Evolutionary conservation across 2,113 vertebrate species (phyloP).

Genomic region (Girardinichthys multiradiatus): DNA sequence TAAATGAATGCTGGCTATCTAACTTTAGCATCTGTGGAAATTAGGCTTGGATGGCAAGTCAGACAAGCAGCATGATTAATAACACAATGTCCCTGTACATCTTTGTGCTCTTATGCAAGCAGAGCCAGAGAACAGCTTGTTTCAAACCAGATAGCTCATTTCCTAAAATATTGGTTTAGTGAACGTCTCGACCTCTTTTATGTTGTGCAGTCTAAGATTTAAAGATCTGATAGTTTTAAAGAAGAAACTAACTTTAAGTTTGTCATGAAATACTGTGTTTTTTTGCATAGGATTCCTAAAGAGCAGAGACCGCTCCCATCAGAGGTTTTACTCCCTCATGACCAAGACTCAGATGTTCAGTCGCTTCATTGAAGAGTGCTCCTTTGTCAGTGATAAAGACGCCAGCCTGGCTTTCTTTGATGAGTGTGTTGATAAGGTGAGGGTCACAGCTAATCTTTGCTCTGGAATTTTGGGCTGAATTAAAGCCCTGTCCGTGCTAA

Average conservation of each 20-base stretch:
- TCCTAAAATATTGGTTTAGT: constrained; percentile 33
- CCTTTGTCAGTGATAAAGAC: constrained; percentile 98
- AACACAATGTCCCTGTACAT: constrained; percentile 56
- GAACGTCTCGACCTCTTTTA: constrained; percentile 2
- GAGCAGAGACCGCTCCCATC: constrained; percentile 96
- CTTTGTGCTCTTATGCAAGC: constrained; percentile 67
- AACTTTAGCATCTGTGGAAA: constrained; percentile 54
- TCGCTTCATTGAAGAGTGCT: constrained; percentile 98
- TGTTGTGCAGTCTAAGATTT: background rate
- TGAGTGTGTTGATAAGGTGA: constrained; percentile 98
- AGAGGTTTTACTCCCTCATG: constrained; percentile 98
- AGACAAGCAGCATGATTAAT: constrained; percentile 61
- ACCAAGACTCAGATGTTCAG: constrained; percentile 99
- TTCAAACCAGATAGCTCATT: constrained; percentile 38
- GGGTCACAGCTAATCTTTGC: constrained; percentile 38
- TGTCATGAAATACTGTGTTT: constrained; percentile 20
- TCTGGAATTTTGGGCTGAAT: background rate
- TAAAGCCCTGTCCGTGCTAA: too few relatives aligned
- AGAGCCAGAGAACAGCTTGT: constrained; percentile 28
- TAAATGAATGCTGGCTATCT: constrained; percentile 60
- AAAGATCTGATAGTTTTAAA: background rate
- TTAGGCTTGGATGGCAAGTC: constrained; percentile 54
- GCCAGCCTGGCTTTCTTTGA: constrained; percentile 98
- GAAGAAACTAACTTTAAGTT: constrained; percentile 6
- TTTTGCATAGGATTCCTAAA: constrained; percentile 89